Conservation (phyloP, 1,140 invertebrate genomes). For the Apis laboriosa region DNA sequence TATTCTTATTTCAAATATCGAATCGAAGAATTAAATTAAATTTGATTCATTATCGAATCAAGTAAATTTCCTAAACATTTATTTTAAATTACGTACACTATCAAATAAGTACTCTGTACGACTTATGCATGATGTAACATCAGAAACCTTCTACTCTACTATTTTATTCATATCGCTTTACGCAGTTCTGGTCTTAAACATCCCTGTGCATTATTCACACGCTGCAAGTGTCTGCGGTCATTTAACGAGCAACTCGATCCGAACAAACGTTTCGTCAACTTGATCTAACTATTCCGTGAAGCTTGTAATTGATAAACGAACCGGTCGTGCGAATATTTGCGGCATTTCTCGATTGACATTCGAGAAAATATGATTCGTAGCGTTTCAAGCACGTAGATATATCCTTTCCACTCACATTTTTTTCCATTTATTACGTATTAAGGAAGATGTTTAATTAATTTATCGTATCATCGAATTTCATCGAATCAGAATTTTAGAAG, state of each 20-base stretch:
- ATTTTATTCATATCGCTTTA: conserved; percentile 26
- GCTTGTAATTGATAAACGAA: conserved; percentile 45
- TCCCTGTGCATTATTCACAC: conserved; percentile 28
- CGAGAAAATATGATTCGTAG: neutral
- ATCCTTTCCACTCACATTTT: too few species aligned
- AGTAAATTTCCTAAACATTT: neutral
- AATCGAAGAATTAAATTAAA: too few species aligned
- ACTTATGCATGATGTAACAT: neutral
- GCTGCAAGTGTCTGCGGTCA: conserved; percentile 18
- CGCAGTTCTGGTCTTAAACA: neutral
- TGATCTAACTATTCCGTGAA: conserved; percentile 25
- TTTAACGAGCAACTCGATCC: neutral
- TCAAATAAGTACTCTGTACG: neutral
- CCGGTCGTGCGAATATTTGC: conserved; percentile 9
- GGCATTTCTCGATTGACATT: neutral
- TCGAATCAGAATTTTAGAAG: too few species aligned
- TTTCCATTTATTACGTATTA: too few species aligned
- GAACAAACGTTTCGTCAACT: conserved; percentile 49
- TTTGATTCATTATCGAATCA: neutral
- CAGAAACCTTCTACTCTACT: neutral
- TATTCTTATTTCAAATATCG: too few species aligned
- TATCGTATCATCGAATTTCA: too few species aligned
- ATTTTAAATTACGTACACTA: neutral
- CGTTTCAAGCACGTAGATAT: too few species aligned
- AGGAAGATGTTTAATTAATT: too few species aligned